phyloP scores from a whole-genome alignment of 2,888 invertebrate species.

The Polyploca ridens region DNA sequence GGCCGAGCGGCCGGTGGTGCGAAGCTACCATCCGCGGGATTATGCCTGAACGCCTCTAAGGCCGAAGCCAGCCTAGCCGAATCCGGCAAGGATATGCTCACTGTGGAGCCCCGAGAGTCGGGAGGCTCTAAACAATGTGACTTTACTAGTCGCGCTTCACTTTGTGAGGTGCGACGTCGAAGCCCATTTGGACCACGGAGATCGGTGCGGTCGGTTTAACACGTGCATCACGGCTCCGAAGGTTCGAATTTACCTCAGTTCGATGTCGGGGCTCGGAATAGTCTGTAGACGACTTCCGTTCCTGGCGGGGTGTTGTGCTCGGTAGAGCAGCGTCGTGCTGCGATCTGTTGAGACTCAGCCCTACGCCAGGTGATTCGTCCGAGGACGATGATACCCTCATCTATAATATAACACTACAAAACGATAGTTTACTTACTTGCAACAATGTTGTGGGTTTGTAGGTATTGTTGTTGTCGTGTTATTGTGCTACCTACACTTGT shows the following conservation, averaged over 20 bases:
- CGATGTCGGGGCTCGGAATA: constrained; percentile 64
- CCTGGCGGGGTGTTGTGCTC: constrained; percentile 77
- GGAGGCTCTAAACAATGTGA: constrained; percentile 77
- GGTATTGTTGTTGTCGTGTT: no score
- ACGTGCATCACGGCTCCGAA: constrained; percentile 46
- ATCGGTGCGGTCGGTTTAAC: constrained; percentile 54
- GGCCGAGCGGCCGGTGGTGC: constrained; percentile 38
- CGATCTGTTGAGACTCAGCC: constrained; percentile 86
- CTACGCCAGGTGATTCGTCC: constrained; percentile 51
- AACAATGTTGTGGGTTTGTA: no score
- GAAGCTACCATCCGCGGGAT: constrained; percentile 84
- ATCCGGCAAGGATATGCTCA: constrained; percentile 71
- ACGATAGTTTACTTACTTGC: no score
- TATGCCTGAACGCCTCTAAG: constrained; percentile 74
- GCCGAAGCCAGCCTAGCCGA: constrained; percentile 84
- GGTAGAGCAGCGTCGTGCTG: constrained; percentile 57
- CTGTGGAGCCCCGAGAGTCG: constrained; percentile 69
- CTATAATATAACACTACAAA: not conserved
- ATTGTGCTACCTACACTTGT: no score
- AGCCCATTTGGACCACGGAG: constrained; percentile 54
- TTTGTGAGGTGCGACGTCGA: no score
- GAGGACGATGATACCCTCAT: not conserved
- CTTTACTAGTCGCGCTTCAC: constrained; percentile 41
- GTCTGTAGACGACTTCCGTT: constrained; percentile 80
- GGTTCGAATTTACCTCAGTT: constrained; percentile 39